Evolutionary conservation across 2,888 invertebrate genomes (phyloP), one percentile per base, ranked within the genome.

Genomic region (Tigriopus californicus): DNA sequence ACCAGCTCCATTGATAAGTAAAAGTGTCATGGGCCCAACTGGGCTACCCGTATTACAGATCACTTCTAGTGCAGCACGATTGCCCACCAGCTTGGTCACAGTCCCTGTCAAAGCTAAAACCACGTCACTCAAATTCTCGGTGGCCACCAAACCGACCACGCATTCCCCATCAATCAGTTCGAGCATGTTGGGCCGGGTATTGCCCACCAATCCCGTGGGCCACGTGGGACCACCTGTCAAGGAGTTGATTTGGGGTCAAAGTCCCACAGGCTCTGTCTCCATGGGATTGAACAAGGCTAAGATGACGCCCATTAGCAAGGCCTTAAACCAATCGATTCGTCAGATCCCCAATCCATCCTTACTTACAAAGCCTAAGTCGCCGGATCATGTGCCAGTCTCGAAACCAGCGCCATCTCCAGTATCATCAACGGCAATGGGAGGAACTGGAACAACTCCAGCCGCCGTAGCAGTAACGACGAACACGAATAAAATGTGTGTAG

Each of bases 281-380:
- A 5, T 33, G 33, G 33, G 33, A 33, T 33, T 33, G 33, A 18
- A 18, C 44, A 44, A 44, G 5, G 44, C 15, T 5, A 44, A 44
- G 18, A 15, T 44, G 18, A 44, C 15, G 3, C n/a, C 15, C 44
- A 15, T 15, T 3, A 44, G 15, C 5, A 54, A 54, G 22, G 54
- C 15, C 2, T 22, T 54, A 2, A 54, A 54, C 41, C 54, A 54
- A 22, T 54, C 54, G n/a, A 25, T 54, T 41, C 40, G 54, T n/a
- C 54, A 54, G 18, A 54, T 54, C n/a, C 54, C 54, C 18, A 54
- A 54, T 22, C 54, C 54, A n/a, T 54, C 54, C n/a, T 41, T 62
- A 5, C 42, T 58, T 4, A 61, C 40, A 11, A 42, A 40, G 11
- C 24, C 33, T 8, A 33, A 33, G 8, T 33, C 33, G 8, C 33